Percentiles rank a stretch among this genome's conserved stretches.
These are phyloP conservation scores for Pristionchus maxplancki DNA, from an alignment of 2,888 invertebrate genomes.

Conservation along the genomic window DNA sequence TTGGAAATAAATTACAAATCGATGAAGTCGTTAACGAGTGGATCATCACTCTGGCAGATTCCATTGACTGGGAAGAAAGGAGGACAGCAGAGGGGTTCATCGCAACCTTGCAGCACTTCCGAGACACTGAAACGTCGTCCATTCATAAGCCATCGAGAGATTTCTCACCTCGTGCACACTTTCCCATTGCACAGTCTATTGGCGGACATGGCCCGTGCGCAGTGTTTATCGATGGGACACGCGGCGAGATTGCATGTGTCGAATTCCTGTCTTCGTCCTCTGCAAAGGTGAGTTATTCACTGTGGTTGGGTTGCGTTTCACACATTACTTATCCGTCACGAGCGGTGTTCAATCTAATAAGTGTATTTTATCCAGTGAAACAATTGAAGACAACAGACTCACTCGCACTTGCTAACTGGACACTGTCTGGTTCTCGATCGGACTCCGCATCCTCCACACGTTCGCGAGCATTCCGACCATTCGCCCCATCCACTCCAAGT, in stretches of 20 bases:
- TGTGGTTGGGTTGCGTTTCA: neutral
- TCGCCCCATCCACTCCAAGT: conserved; percentile 73
- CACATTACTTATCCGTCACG: neutral
- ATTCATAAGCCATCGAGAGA: neutral
- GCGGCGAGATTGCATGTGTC: conserved; percentile 72
- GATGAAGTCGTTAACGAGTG: conserved; percentile 44
- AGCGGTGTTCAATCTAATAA: neutral
- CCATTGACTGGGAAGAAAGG: conserved; percentile 71
- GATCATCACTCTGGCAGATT: conserved; percentile 61
- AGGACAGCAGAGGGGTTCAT: conserved; percentile 74
- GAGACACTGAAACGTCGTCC: conserved; percentile 56
- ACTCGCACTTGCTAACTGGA: conserved; percentile 71
- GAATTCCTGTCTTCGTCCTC: conserved; percentile 74
- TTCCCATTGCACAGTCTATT: conserved; percentile 69
- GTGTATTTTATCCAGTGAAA: neutral
- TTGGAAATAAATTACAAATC: neutral
- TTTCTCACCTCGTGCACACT: conserved; percentile 66
- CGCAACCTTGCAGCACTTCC: conserved; percentile 65
- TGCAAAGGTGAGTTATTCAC: too few relatives aligned
- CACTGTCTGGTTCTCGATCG: conserved; percentile 67
- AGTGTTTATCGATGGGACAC: conserved; percentile 71
- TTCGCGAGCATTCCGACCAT: conserved; percentile 72
- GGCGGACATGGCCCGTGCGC: conserved; percentile 64
- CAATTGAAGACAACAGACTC: conserved; percentile 44
- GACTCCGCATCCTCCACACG: conserved; percentile 76